Conservation (phyloP, 2,113 vertebrate genomes). For the Dolichallabes microphthalmus region DNA sequence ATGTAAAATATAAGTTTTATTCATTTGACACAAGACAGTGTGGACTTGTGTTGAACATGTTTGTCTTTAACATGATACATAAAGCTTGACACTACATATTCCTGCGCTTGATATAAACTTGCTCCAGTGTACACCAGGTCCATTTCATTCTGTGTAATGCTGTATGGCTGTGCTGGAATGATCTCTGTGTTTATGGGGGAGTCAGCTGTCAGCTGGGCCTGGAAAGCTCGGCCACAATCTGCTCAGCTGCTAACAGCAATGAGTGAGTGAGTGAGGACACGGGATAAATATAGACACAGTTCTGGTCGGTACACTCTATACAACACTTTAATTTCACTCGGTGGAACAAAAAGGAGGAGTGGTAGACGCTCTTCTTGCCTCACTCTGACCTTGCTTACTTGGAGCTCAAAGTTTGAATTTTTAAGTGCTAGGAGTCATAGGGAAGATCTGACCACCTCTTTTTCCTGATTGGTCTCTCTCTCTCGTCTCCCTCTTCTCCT, state of each 20-base stretch:
- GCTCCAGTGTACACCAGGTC: not conserved
- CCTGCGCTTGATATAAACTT: slow-evolving; percentile 1
- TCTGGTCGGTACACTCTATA: slow-evolving; percentile 66
- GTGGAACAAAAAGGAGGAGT: slow-evolving; percentile 38
- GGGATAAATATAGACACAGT: slow-evolving; percentile 91
- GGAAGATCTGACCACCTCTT: slow-evolving; percentile 65
- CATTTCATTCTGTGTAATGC: slow-evolving; percentile 15
- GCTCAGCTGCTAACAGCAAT: slow-evolving; percentile 87
- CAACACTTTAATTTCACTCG: slow-evolving; percentile 66
- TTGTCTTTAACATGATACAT: not conserved
- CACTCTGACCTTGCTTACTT: slow-evolving; percentile 23
- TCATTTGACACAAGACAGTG: not conserved
- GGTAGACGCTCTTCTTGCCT: slow-evolving; percentile 8
- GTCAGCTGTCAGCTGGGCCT: slow-evolving; percentile 81
- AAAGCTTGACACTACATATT: not conserved
- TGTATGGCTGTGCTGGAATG: slow-evolving; percentile 25
- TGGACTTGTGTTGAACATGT: not conserved
- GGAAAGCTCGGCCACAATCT: slow-evolving; percentile 77
- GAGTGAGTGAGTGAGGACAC: slow-evolving; percentile 85
- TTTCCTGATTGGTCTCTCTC: slow-evolving; percentile 58
- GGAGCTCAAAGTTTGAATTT: slow-evolving; percentile 61
- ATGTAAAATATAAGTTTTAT: not conserved
- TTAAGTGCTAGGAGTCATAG: slow-evolving; percentile 73
- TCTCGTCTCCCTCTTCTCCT: slow-evolving; percentile 55
- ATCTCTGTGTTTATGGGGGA: slow-evolving; percentile 42